Base-by-base conservation (phyloP, 2,888 invertebrate genomes). In the Pimpla rufipes region DNA sequence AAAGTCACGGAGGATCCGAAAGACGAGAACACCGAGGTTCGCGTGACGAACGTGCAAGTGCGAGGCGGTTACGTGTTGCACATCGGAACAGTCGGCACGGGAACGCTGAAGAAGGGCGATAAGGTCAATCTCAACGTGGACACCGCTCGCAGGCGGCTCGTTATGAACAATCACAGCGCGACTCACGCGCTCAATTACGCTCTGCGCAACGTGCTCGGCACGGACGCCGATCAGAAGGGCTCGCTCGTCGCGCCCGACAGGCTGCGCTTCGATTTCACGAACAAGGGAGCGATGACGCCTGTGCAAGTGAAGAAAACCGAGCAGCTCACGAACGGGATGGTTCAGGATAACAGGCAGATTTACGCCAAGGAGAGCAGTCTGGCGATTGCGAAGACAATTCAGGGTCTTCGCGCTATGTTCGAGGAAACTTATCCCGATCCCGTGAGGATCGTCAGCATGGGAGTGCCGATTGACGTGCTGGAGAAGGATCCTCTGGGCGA, bases 81-180 rank as follows among this genome's bases (percentile, higher is more conserved):
- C 91, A 96, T 97, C 87, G 99, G 99, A 37, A 96, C 96, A 81
- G 95, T 98, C 11, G 92, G 92, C 2, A 98, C 98, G 93, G 99
- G 97, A 23, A 95, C 94, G 0, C 93, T 99, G 13, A 95, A 95
- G 88, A 96, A 98, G 81, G 99, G 99, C 0, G 99, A 99, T 93
- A 95, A 95, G 90, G 94, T 99, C 55, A 94, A 95, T 79, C 94
- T 98, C 59, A 95, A 97, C 87, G 95, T 99, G 81, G 99, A 99
- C 93, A 96, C 96, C 78, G 95, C 96, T 79, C 96, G 99, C 76
- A 95, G 99, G 89, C 95, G 97, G 89, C 94, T 97, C 40, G 95
- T 99, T n/a, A 99, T 99, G 99, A 98, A 97, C 93, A 99, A 99
- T 94, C 99, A 99, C 94, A 97, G 99, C 55, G 99, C 98, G 23